phyloP scores from a whole-genome alignment of 2,797 vertebrate species.

The Acrossocheilus wenchowensis region DNA sequence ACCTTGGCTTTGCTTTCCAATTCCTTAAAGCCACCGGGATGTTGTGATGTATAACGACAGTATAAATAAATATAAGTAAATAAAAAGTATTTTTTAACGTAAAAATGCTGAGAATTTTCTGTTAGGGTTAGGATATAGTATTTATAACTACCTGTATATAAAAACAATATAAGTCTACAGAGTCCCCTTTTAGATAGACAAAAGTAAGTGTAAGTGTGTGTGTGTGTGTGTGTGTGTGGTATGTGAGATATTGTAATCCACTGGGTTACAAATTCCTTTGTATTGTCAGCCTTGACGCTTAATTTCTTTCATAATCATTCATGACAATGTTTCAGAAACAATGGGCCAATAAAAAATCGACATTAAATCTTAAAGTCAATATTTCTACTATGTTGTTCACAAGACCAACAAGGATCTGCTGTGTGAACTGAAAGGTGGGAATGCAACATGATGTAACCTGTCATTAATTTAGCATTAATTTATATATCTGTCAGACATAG shows the following conservation, averaged over 20 bases:
- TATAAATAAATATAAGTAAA: not conserved
- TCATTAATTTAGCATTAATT: not conserved
- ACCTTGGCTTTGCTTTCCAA: conserved; percentile 19
- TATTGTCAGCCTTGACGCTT: no score
- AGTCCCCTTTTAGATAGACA: not conserved
- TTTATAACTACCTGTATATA: not conserved
- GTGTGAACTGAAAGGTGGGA: not conserved
- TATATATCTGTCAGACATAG: not conserved
- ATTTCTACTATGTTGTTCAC: conserved; percentile 4
- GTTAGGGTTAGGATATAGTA: not conserved
- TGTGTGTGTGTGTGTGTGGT: not conserved
- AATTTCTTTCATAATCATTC: not conserved
- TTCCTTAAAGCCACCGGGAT: not conserved
- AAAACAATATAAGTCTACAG: not conserved
- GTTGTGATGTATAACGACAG: not conserved
- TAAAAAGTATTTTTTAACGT: not conserved
- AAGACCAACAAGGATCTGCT: not conserved
- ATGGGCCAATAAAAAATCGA: not conserved
- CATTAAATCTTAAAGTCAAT: not conserved
- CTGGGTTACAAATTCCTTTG: not conserved
- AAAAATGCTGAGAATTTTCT: not conserved
- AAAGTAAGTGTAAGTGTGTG: not conserved
- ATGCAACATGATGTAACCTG: not conserved
- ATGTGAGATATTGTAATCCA: not conserved
- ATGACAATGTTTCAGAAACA: conserved; percentile 12